Conservation (phyloP, 1,140 invertebrate species). For the Triops longicaudatus region DNA sequence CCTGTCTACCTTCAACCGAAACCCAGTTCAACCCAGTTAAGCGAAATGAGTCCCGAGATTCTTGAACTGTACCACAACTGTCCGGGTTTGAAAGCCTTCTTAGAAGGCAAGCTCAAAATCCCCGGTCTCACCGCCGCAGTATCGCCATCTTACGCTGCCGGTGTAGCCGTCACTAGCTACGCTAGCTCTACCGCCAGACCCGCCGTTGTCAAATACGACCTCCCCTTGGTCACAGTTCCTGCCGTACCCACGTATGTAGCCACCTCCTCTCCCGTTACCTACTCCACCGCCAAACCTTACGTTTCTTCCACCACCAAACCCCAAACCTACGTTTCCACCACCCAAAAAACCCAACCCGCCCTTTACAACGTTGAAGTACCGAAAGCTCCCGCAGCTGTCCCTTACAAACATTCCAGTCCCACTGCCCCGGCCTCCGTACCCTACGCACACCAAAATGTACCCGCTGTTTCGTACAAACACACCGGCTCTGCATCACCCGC, state of each 20-base stretch:
- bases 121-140: not conserved
- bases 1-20: not conserved
- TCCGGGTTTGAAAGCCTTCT: not conserved
- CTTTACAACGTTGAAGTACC: not conserved
- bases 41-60: not conserved
- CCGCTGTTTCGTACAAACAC: conserved; percentile 25
- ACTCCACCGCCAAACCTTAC: not conserved
- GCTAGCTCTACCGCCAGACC: not conserved
- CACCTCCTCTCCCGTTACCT: not conserved
- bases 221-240: not conserved
- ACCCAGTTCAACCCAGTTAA: not conserved
- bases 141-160: not conserved
- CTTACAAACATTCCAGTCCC: not conserved
- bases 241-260: not conserved
- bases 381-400: not conserved
- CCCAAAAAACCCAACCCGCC: not conserved
- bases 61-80: not conserved
- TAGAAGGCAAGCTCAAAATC: not conserved
- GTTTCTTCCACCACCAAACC: not conserved
- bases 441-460: conserved; percentile 17
- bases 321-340: not conserved
- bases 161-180: not conserved
- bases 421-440: not conserved
- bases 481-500: conserved; percentile 25
- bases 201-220: not conserved